Base-by-base conservation (phyloP, 2,888 invertebrate species). In the Aphidius colemani region DNA sequence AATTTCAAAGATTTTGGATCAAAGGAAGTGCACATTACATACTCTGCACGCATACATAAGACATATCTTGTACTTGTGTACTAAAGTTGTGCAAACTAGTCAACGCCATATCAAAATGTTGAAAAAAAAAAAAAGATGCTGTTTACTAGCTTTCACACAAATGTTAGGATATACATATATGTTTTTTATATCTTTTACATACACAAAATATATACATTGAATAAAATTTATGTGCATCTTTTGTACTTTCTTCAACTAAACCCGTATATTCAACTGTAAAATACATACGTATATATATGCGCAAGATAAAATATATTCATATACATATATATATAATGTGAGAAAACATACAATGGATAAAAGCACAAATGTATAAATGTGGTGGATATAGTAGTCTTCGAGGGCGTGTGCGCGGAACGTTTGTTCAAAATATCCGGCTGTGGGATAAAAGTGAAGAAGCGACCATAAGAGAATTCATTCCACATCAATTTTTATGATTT, bases 391-490 rank as follows among this genome's bases (percentile, higher is more conserved):
- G 6, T 56, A 44, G 44, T 56, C 44, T 44, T 56, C 13, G 30
- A 18, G 13, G 6, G 56, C 13, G 56, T 68, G 67, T 63, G 69
- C 72, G 69, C 67, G 74, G 70, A 69, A 66, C 64, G 70, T 72
- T 74, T 70, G 72, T 75, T 74, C 71, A 73, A 74, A 74, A 74
- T 74, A 74, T 75, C 74, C 72, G 74, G 69, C 65, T 58, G 65
- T 58, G 60, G 61, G 64, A 59, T 59, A 66, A 53, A n/a, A 63
- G 63, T 63, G 68, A 65, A 60, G 46, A 67, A 45, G 53, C 56
- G 63, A 66, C 48, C 50, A 46, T 48, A 48, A 50, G 50, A 50
- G 50, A 30, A 30, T 30, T 1, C 1, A 18, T 18, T 30, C 30
- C 5, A 30, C 3, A 30, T 30, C 1, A 30, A 30, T 30, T 8